Base-by-base conservation (phyloP, 2,888 invertebrate genomes). In the Empis livida region DNA sequence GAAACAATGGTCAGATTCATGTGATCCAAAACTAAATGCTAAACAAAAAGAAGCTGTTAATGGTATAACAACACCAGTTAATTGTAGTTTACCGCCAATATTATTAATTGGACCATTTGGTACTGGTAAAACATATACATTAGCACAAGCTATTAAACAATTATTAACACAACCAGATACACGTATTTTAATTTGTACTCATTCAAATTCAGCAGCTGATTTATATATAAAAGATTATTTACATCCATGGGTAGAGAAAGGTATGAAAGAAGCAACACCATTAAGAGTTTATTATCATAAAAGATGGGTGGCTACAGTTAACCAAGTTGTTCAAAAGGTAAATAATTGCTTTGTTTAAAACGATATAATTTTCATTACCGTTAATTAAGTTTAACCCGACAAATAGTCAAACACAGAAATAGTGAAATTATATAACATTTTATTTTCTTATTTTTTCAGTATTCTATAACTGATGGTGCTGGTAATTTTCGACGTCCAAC, bases 121-220 rank as follows among this genome's bases (percentile, higher is more conserved):
- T n/a, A 89, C 89, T 0, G 89, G 89, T 1, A 90, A 90, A 62
- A 90, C 89, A 0, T 88, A 82, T 59, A 88, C 89, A 0, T 68
- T 90, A 55, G 87, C 87, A 0, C 78, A 79, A 56, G 83, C 83
- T 1, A 80, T 85, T 38, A 79, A 79, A 56, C 79, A 82, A 57
- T 69, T 86, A 39, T 65, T 84, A 30, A 64, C 72, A 10, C 79
- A 82, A 57, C 71, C 76, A 0, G 73, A 77, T 16, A 78, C 81
- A 23, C 76, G 81, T 59, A 80, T 90, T 45, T 72, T 90, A 51
- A 80, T 90, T 45, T 90, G 89, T 62, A 89, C 89, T 3, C 88
- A 89, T 69, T 88, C 87, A 43, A 89, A 90, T 68, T 87, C 86
- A 58, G 88, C 88, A 13, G 88, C 88, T 10, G 88, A 89, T 71